Evolutionary conservation across 2,888 invertebrate genomes (phyloP).

Genomic region (Nemapogon koenigi): DNA sequence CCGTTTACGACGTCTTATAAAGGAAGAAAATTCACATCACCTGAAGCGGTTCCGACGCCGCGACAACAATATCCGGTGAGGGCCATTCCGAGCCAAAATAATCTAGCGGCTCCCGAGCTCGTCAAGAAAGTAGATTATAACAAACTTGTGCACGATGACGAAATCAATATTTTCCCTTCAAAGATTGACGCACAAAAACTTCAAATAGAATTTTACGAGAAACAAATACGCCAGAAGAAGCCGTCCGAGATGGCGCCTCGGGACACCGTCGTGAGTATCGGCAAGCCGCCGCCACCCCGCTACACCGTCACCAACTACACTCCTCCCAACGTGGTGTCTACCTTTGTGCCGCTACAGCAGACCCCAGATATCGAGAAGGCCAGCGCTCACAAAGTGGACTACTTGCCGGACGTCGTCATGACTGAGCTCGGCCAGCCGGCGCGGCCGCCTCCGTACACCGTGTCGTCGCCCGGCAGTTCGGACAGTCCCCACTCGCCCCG

Average conservation of each 20-base stretch:
- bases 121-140: constrained; percentile 30
- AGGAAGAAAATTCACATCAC: constrained; percentile 19
- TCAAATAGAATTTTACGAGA: constrained; percentile 59
- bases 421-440: constrained; percentile 29
- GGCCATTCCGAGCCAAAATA: constrained; percentile 42
- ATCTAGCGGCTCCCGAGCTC: constrained; percentile 50
- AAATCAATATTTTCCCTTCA: constrained; percentile 19
- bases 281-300: constrained; percentile 26
- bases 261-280: constrained; percentile 25
- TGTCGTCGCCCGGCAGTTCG: background rate
- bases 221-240: constrained; percentile 46
- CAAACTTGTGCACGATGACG: constrained; percentile 17
- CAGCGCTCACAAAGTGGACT: constrained; percentile 50
- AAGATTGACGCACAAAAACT: constrained; percentile 45
- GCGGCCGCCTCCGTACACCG: constrained; percentile 22
- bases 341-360: constrained; percentile 51
- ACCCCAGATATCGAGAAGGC: constrained; percentile 59
- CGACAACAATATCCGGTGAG: constrained; percentile 33
- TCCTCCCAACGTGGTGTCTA: constrained; percentile 35
- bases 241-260: constrained; percentile 26
- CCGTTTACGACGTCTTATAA: constrained; percentile 9
- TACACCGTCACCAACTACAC: constrained; percentile 60
- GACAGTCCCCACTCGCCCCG: constrained; percentile 14
- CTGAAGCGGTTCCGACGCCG: background rate
- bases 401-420: constrained; percentile 53